Percentiles rank a stretch among this genome's conserved stretches.
phyloP scores from a whole-genome alignment of 1,140 invertebrate species.

The Triops cancriformis region DNA sequence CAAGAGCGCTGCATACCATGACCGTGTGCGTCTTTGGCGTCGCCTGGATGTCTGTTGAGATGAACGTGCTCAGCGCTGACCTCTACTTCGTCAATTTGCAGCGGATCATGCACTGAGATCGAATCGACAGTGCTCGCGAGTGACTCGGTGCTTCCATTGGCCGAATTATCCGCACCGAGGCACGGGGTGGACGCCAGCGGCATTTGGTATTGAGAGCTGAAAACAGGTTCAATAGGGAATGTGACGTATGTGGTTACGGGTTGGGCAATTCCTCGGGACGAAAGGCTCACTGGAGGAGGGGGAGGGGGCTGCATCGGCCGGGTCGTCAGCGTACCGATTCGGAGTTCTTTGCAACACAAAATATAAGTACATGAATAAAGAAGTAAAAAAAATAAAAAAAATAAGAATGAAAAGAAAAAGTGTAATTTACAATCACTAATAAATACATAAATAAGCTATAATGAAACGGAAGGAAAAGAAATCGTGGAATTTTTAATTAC shows the following conservation, averaged over 20 bases:
- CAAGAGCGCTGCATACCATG: background rate
- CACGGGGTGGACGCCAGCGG: background rate
- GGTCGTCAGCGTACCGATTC: background rate
- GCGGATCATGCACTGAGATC: conserved; percentile 18
- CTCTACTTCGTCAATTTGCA: background rate
- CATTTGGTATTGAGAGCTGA: conserved; percentile 1
- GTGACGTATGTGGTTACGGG: background rate
- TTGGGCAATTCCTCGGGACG: background rate
- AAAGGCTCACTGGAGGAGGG: background rate
- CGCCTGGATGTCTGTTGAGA: background rate
- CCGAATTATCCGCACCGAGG: background rate
- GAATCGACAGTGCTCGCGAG: conserved; percentile 27
- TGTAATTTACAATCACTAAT: background rate
- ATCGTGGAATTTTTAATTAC: background rate
- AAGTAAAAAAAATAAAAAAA: background rate
- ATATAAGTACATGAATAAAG: background rate
- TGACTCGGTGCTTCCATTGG: conserved; percentile 26
- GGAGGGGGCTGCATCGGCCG: conserved; percentile 1
- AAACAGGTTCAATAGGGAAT: background rate
- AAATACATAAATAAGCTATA: too few species aligned
- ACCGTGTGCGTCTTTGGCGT: background rate
- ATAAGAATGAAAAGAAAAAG: too few species aligned
- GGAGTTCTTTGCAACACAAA: background rate
- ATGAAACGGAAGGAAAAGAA: background rate
- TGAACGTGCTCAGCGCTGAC: background rate